Evolutionary conservation across 1,140 invertebrate genomes (phyloP).

Genomic region (Pissodes strobi): DNA sequence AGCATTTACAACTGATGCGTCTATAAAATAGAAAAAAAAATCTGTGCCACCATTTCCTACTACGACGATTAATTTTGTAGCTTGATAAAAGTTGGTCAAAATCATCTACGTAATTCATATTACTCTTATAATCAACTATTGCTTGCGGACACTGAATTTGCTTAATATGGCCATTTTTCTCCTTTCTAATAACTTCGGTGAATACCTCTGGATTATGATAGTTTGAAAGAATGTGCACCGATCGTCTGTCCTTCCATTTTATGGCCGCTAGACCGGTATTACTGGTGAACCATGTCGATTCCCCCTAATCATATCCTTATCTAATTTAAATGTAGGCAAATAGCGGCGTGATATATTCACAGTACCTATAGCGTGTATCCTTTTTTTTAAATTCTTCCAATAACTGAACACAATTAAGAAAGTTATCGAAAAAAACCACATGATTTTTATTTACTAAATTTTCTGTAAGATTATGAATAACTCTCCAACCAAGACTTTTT

Average conservation of each 20-base stretch:
- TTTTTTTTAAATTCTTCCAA: too few species aligned
- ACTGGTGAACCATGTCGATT: constrained; percentile 4
- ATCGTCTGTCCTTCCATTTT: constrained; percentile 25
- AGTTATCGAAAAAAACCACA: too few species aligned
- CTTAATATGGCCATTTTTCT: background rate
- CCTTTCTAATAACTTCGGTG: background rate
- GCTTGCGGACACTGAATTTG: constrained; percentile 30
- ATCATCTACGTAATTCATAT: constrained; percentile 39
- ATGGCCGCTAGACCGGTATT: constrained; percentile 6
- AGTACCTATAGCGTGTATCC: background rate
- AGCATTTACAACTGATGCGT: constrained; percentile 22
- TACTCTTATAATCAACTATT: constrained; percentile 33
- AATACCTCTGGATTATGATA: background rate
- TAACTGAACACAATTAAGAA: too few species aligned
- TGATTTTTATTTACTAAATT: too few species aligned
- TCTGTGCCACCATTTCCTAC: constrained; percentile 18
- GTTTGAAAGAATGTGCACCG: constrained; percentile 8
- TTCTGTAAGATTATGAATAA: too few species aligned
- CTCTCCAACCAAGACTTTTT: too few species aligned
- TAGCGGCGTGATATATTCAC: background rate
- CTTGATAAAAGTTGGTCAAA: constrained; percentile 34
- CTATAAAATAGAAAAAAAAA: constrained; percentile 25
- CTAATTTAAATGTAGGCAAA: constrained; percentile 1
- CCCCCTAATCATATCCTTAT: background rate
- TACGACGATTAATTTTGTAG: constrained; percentile 21